Base-by-base conservation (phyloP, 2,888 invertebrate species). In the Scotopteryx bipunctaria region DNA sequence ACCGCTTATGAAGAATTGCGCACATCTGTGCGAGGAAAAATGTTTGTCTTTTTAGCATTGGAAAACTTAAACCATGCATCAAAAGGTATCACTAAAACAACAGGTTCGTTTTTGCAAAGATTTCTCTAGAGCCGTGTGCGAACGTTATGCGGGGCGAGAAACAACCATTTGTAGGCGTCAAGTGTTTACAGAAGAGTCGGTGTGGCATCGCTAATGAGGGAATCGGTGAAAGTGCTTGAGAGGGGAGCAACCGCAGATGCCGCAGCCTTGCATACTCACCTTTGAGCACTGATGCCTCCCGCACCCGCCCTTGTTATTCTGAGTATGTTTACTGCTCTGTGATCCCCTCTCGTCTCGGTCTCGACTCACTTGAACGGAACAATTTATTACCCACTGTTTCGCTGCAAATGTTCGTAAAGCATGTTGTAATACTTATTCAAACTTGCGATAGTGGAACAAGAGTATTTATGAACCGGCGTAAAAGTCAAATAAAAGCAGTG, bases 181-280 rank as follows among this genome's bases (percentile, higher is more conserved):
- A 80, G 83, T 85, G 83, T 84, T 84, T 83, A 70, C 74, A 73
- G 80, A 81, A 76, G 81, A 78, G 81, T 66, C 71, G 76, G 74
- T 73, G 77, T 65, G 78, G 83, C 83, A 79, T 81, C 72, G 70
- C 77, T 86, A 86, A 86, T 85, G 86, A 86, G 77, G 73, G 76
- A 76, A 81, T 76, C 71, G 76, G 79, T 71, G 82, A 81, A 82
- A 84, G 82, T 80, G 73, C 64, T 65, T 63, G 66, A 60, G 72
- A 69, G 67, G 68, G 67, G 66, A 66, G 71, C 64, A 60, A 71
- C 73, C 75, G 71, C 75, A 71, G 70, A 61, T 69, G 70, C 71
- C 70, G 59, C 73, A 68, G 57, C 55, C 59, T 52, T 61, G 61
- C 55, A 52, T 51, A 64, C 64, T 59, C 57, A 64, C 63, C 64